Base-by-base conservation (phyloP, 2,797 vertebrate species). In the Poeciliopsis paucimaculata region DNA sequence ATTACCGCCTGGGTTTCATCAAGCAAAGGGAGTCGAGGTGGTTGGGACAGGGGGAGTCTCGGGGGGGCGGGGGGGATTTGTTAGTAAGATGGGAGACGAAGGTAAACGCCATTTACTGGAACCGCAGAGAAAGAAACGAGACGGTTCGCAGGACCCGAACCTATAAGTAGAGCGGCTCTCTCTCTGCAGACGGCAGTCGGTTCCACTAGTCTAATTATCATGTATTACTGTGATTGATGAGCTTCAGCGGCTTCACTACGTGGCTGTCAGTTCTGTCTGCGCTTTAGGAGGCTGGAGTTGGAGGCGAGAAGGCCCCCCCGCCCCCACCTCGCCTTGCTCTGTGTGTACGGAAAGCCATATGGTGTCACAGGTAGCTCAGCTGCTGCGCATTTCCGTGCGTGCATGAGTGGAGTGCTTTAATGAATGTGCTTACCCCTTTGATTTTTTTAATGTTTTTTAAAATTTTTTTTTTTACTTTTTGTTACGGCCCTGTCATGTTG, bases 1-100 rank as follows among this genome's bases (percentile, higher is more conserved):
- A 34, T 77, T 82, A 75, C 82, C 84, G 82, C 90, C 90, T 94
- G 92, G 93, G 90, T 95, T 95, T 89, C 88, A 93, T 94, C 91
- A 94, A 93, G 91, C 62, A 55, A 90, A 28, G 55, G 55, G n/a
- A 28, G 84, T 90, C 82, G 87, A 87, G 88, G 80, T 45, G 78
- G 78, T 80, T 83, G 41, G 77, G 62, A 71, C 80, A 75, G 71
- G 49, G 39, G 41, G 39, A 28, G 8, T 20, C 7, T 2, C 16
- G 45, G 41, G 66, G 36, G 57, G 15, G 4, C 1, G 16, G 45
- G 41, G 66, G 36, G 57, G 18, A 4, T 64, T 53, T 36, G 62
- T 39, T 66, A 36, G 62, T 16, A 66, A 2, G 10, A 31, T 74
- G 77, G 28, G 77, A 41, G 47, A 23, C 45, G 46, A 75, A 73